Percentiles rank a stretch among this genome's conserved stretches.
phyloP scores from a whole-genome alignment of 2,888 invertebrate genomes.

The Morinoia aosen region DNA sequence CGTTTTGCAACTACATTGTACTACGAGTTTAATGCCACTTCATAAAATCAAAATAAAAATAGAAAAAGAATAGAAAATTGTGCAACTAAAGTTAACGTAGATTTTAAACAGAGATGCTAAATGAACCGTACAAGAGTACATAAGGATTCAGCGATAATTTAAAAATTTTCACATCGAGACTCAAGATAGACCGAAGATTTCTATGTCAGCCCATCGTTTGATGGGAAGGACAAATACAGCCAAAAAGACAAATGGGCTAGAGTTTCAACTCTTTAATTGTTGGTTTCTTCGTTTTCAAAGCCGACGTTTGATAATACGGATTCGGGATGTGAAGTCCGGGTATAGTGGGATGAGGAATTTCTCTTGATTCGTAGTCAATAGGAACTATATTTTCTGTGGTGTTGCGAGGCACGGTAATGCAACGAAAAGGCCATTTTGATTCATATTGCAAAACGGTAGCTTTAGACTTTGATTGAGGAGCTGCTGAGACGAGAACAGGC shows the following conservation, averaged over 20 bases:
- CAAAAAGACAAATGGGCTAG: background rate
- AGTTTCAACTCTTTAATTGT: background rate
- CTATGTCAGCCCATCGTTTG: background rate
- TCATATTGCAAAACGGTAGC: background rate
- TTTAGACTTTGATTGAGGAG: background rate
- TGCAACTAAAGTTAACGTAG: too few relatives aligned
- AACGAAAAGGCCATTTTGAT: background rate
- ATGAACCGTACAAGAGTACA: too few relatives aligned
- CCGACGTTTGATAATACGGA: background rate
- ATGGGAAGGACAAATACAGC: background rate
- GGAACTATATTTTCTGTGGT: background rate
- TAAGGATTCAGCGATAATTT: too few relatives aligned
- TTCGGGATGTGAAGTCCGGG: background rate
- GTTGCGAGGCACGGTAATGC: background rate
- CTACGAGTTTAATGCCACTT: too few relatives aligned
- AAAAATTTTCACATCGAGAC: background rate
- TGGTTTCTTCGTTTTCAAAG: background rate
- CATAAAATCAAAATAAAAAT: too few relatives aligned
- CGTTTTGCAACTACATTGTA: too few relatives aligned
- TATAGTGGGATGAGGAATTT: conserved; percentile 12
- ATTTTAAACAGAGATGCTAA: too few relatives aligned
- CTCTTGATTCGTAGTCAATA: background rate
- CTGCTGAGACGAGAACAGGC: background rate
- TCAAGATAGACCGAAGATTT: background rate
- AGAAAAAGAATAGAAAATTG: too few relatives aligned